phyloP scores from a whole-genome alignment of 2,113 vertebrate species.

The Crocuta crocuta region DNA sequence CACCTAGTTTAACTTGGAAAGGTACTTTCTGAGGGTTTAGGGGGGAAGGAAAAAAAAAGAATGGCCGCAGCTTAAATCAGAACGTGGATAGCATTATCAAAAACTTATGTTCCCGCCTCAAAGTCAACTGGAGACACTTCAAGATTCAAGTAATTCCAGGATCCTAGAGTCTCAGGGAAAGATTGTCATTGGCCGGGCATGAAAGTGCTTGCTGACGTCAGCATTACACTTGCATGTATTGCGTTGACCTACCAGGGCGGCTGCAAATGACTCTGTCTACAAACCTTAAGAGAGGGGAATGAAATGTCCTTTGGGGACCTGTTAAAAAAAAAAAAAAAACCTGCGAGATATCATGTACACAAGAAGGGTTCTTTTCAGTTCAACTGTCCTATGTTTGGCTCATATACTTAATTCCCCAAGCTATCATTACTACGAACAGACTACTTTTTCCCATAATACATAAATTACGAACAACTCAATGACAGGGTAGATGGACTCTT shows the following conservation, averaged over 20 bases:
- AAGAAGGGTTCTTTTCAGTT: constrained; percentile 63
- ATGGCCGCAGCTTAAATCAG: constrained; percentile 49
- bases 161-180: constrained; percentile 42
- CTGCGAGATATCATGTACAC: constrained; percentile 46
- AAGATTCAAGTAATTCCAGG: constrained; percentile 47
- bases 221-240: neutral
- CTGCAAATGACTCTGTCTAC: constrained; percentile 30
- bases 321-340: neutral
- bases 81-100: constrained; percentile 67
- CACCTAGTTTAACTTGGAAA: constrained; percentile 74
- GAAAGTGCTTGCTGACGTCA: neutral
- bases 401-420: constrained; percentile 44
- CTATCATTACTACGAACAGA: constrained; percentile 67
- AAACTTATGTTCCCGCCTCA: constrained; percentile 72
- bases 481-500: constrained; percentile 31
- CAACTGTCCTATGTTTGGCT: constrained; percentile 66
- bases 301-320: constrained; percentile 48
- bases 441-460: constrained; percentile 67
- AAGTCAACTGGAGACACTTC: neutral
- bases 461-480: constrained; percentile 77
- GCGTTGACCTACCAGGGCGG: constrained; percentile 21
- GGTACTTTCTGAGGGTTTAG: constrained; percentile 40
- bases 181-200: neutral
- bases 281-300: neutral
- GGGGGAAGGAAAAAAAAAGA: neutral